Percentiles rank a stretch among this genome's conserved stretches.
Conservation (phyloP, 2,113 vertebrate species). For the Alosa alosa region DNA sequence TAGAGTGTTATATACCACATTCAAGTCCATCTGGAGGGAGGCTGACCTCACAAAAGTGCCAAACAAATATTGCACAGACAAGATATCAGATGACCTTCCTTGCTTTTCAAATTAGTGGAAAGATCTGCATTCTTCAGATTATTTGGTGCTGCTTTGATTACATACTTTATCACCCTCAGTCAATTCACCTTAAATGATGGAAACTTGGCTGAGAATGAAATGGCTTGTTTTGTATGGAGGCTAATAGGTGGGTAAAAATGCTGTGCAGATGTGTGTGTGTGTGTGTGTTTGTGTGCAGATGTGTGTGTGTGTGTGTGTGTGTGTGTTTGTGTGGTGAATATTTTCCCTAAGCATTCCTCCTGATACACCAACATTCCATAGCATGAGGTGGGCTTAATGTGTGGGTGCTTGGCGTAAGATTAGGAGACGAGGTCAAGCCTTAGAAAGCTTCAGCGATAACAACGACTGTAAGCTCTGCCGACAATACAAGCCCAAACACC, state of each 20-base stretch:
- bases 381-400: background rate
- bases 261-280: background rate
- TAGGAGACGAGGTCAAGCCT: slow-evolving; percentile 1
- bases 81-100: background rate
- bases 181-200: background rate
- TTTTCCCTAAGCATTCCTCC: slow-evolving; percentile 2
- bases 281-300: background rate
- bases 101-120: background rate
- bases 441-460: background rate
- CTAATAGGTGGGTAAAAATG: background rate
- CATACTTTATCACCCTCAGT: background rate
- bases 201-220: background rate
- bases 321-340: background rate
- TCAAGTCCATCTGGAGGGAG: no score
- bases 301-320: background rate
- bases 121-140: background rate
- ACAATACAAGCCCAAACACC: background rate
- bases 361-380: background rate
- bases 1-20: background rate
- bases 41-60: no score
- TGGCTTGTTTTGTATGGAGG: background rate
- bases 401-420: background rate
- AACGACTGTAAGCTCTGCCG: background rate
- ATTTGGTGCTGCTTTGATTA: background rate
- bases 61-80: background rate